A percentile compares a stretch with the other conserved stretches of the same genome.
These are phyloP conservation scores for Drosophila pseudotakahashii DNA, from an alignment of 2,888 invertebrate species.

Conservation along the genomic window DNA sequence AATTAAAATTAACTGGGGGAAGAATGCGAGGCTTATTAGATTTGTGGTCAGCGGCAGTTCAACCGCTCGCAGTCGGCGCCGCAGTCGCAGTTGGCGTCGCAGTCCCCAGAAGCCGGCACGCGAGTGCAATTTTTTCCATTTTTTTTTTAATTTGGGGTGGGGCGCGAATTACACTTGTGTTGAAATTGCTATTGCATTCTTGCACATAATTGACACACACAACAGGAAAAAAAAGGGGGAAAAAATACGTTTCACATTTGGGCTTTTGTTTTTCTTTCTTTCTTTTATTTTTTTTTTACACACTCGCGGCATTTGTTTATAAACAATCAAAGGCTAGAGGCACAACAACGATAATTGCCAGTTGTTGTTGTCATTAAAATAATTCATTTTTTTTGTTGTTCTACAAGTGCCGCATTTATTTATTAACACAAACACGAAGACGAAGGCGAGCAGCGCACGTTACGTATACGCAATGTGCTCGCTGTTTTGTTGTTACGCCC, in stretches of 20 bases:
- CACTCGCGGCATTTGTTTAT: slow-evolving; percentile 54
- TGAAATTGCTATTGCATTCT: slow-evolving; percentile 31
- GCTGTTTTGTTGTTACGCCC: slow-evolving; percentile 15
- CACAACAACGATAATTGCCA: slow-evolving; percentile 47
- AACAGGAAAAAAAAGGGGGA: slow-evolving; percentile 3
- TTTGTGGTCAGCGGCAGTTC: slow-evolving; percentile 46
- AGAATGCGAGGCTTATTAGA: slow-evolving; percentile 73
- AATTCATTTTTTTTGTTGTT: not conserved
- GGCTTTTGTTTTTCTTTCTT: not conserved
- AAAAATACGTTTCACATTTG: not conserved
- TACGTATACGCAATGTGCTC: slow-evolving; percentile 45
- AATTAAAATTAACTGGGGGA: slow-evolving; percentile 73
- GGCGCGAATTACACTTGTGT: slow-evolving; percentile 30
- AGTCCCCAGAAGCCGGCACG: slow-evolving; percentile 35
- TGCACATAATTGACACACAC: slow-evolving; percentile 25
- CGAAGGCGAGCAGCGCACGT: slow-evolving; percentile 14
- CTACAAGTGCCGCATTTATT: slow-evolving; percentile 11
- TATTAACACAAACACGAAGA: slow-evolving; percentile 4
- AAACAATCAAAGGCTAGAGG: slow-evolving; percentile 29
- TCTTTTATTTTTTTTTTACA: not conserved
- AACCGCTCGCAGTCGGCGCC: slow-evolving; percentile 8
- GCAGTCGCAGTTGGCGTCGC: slow-evolving; percentile 25
- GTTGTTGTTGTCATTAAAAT: slow-evolving; percentile 13
- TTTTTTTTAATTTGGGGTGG: slow-evolving; percentile 24
- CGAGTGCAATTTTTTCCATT: slow-evolving; percentile 13